phyloP scores from a whole-genome alignment of 35 echinoderm and acorn worm genomes.

The Holothuria glaberrima region DNA sequence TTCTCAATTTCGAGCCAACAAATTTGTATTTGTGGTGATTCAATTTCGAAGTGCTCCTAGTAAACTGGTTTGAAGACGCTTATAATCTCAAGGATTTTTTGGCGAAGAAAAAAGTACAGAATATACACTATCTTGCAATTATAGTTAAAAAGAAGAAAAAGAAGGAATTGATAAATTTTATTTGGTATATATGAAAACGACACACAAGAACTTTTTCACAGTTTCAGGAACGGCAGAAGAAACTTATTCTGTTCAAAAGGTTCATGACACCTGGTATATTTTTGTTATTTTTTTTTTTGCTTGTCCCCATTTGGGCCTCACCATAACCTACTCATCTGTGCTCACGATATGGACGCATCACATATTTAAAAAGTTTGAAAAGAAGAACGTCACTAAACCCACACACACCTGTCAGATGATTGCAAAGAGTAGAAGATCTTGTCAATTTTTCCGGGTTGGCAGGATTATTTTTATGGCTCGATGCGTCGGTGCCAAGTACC shows the following conservation, averaged over 20 bases:
- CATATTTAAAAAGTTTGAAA: slow-evolving; percentile 28
- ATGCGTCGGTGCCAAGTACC: slow-evolving; percentile 32
- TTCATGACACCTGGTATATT: background rate
- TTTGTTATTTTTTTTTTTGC: background rate
- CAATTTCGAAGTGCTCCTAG: background rate
- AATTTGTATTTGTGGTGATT: background rate
- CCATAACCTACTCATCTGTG: background rate
- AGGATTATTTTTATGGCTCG: slow-evolving; percentile 51
- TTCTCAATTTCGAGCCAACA: background rate
- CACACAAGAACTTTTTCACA: too few relatives aligned
- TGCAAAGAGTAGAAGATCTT: slow-evolving; percentile 2
- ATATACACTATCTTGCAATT: too few relatives aligned
- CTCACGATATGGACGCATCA: slow-evolving; percentile 1
- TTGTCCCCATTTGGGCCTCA: background rate
- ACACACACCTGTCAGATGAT: slow-evolving; percentile 56
- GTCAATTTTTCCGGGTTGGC: background rate
- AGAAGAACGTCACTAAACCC: background rate
- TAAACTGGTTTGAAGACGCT: too few relatives aligned
- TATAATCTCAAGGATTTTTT: too few relatives aligned
- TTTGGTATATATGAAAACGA: too few relatives aligned
- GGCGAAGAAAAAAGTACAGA: too few relatives aligned
- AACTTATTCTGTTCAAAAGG: too few relatives aligned
- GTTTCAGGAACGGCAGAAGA: too few relatives aligned
- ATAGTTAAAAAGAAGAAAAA: too few relatives aligned
- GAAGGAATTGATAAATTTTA: too few relatives aligned